Conservation (phyloP, 2,888 invertebrate genomes). For the Globia sparganii region DNA sequence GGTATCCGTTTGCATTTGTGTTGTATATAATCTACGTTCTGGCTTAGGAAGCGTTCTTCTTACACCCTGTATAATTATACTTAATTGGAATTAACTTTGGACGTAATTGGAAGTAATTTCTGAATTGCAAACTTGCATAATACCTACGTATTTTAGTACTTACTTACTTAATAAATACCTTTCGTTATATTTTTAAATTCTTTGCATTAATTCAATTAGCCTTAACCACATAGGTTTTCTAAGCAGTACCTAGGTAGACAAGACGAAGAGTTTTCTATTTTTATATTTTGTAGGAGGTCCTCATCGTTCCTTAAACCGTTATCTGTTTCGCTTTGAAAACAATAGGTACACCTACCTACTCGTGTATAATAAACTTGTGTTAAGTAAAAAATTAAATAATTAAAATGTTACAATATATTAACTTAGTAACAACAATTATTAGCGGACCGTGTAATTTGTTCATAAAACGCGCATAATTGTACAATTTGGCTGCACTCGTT, state of each 20-base stretch:
- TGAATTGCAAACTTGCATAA: conserved; percentile 23
- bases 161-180: too few species aligned
- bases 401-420: conserved; percentile 52
- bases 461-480: conserved; percentile 45
- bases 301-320: background rate
- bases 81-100: conserved; percentile 44
- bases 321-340: conserved; percentile 10
- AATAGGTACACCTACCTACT: conserved; percentile 7
- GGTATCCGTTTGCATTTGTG: too few species aligned
- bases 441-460: conserved; percentile 48
- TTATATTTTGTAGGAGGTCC: background rate
- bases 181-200: background rate
- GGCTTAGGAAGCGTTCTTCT: too few species aligned
- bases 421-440: conserved; percentile 40
- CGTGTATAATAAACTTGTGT: conserved; percentile 12
- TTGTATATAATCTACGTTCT: too few species aligned
- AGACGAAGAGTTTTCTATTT: background rate
- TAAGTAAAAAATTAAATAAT: conserved; percentile 23
- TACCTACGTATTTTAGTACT: background rate
- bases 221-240: background rate
- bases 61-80: too few species aligned
- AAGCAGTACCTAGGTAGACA: background rate
- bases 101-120: conserved; percentile 44
- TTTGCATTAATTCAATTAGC: background rate
- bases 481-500: conserved; percentile 17